Evolutionary conservation across 2,797 vertebrate species (phyloP), one percentile per base, ranked within the genome.

Genomic region (Agapornis canus): DNA sequence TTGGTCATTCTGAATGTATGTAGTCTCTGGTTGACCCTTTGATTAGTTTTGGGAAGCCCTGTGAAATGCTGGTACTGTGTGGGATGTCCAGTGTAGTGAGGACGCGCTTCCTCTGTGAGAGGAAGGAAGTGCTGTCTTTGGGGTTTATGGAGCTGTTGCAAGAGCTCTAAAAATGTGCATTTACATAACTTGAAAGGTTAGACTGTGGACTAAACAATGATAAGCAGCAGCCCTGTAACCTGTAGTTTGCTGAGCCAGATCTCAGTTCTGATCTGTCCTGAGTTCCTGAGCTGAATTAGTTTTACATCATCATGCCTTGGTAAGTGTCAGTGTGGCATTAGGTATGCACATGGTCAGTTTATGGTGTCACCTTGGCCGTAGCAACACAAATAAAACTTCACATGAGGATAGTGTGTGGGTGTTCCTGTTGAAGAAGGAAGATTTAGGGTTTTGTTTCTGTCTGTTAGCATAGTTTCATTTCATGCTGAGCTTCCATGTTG

Each of bases 161-260:
- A 88, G 73, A 76, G 61, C 42, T 61, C 40, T 60, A 49, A 39
- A n/a, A 40, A 82, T 51, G 20, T 40, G 32, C 9, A 21, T 92
- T 85, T 89, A 61, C 35, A 3, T 78, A 84, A 71, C 40, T 40
- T 71, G 64, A 84, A 76, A 77, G 90, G 39, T 83, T 51, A 83
- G 52, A 39, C 59, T 35, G 54, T 48, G 73, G 69, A 47, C 52
- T 82, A 49, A 61, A 47, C 3, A 6, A 5, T 11, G 31, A 39
- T 51, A 37, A 32, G 83, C 70, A 77, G 61, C 56, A 91, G 57
- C 39, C 25, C 42, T 69, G 76, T 25, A 54, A 64, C 52, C 39
- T 82, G 68, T 81, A 68, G 29, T 68, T 92, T 77, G 11, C 69
- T 75, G 71, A 75, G 68, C 32, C 48, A 29, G 2, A 29, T 83